Conservation (phyloP, 2,113 vertebrate genomes). For the Chloropsis cyanopogon region DNA sequence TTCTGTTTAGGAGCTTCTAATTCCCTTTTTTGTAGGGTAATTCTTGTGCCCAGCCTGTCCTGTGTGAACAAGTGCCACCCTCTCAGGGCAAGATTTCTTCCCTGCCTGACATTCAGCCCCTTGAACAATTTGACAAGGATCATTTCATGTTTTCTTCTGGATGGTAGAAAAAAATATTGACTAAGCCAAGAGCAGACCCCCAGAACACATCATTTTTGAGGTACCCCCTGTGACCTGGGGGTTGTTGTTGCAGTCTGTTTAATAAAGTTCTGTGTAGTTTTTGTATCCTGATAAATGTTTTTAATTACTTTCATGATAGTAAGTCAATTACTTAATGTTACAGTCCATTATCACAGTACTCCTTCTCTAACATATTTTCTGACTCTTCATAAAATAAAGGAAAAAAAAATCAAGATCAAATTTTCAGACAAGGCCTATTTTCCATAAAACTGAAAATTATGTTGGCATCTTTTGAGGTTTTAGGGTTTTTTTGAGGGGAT, state of each 20-base stretch:
- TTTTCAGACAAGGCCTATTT: not conserved
- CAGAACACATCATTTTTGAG: not conserved
- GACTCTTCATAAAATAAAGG: not conserved
- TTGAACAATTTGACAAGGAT: not conserved
- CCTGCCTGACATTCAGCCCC: not conserved
- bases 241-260: not conserved
- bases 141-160: not conserved
- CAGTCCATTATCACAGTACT: not conserved
- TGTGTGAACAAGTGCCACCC: not conserved
- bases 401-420: not conserved
- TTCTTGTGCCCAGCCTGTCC: not conserved
- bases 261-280: not conserved
- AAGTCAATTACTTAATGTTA: conserved; percentile 18
- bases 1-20: not conserved
- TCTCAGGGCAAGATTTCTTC: not conserved
- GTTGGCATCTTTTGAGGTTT: not conserved
- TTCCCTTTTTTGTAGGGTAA: not conserved
- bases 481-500: accelerated
- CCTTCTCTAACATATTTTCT: not conserved
- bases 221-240: not conserved
- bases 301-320: conserved; percentile 17
- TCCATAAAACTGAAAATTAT: not conserved
- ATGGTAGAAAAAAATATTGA: not conserved
- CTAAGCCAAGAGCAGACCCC: not conserved
- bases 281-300: conserved; percentile 17